Percentiles rank a stretch among this genome's conserved stretches.
phyloP scores from a whole-genome alignment of 1,140 invertebrate species.

The Reticulitermes speratus region DNA sequence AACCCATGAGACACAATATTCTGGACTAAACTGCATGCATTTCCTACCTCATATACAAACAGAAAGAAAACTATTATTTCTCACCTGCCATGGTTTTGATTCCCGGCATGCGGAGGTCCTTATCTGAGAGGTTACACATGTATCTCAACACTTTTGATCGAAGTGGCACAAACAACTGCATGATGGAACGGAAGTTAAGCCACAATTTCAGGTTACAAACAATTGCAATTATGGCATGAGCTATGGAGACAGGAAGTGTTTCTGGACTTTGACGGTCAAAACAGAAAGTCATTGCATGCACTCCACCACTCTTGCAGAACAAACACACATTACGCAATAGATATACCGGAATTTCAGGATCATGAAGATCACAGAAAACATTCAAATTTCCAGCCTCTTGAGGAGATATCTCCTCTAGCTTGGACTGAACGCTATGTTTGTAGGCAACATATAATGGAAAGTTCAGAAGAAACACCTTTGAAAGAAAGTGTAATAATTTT shows the following conservation, averaged over 20 bases:
- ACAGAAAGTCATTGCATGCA: conserved; percentile 79
- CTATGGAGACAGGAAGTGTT: conserved; percentile 77
- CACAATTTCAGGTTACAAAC: conserved; percentile 92
- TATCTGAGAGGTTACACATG: conserved; percentile 90
- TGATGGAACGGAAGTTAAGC: conserved; percentile 86
- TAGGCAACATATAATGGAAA: conserved; percentile 91
- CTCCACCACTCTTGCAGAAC: conserved; percentile 82
- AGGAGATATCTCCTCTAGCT: conserved; percentile 73
- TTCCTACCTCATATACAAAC: too few relatives aligned
- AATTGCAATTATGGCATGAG: conserved; percentile 86
- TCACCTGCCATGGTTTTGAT: conserved; percentile 87
- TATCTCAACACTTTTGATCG: conserved; percentile 83
- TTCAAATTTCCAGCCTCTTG: conserved; percentile 75
- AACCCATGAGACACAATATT: too few relatives aligned
- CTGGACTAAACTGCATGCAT: too few relatives aligned
- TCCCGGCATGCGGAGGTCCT: conserved; percentile 80
- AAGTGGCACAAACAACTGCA: conserved; percentile 83
- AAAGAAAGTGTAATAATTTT: conserved; percentile 72
- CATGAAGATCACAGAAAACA: conserved; percentile 87
- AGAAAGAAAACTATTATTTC: neutral
- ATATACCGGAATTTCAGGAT: conserved; percentile 88
- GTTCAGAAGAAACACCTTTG: conserved; percentile 81
- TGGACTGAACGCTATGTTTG: conserved; percentile 76
- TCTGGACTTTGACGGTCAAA: conserved; percentile 75
- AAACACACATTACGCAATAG: conserved; percentile 85